Evolutionary conservation across 1,140 invertebrate genomes (phyloP), one percentile per base, ranked within the genome.

Genomic region (Melipona quadrifasciata): DNA sequence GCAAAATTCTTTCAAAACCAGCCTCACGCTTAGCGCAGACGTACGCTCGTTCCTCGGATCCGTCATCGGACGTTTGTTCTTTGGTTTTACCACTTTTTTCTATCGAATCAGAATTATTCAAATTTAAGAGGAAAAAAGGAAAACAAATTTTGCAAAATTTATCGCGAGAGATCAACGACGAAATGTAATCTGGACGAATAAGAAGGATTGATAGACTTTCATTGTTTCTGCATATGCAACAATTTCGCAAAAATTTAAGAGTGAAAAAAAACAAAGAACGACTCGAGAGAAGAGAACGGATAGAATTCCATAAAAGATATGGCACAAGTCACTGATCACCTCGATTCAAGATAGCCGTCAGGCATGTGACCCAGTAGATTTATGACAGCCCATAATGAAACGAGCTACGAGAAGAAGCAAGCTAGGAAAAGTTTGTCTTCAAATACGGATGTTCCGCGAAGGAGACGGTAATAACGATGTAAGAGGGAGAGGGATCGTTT

Each of bases 1-100:
- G 94, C 98, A 99, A 94, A 99, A 99, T 92, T 99, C 98, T 94
- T 98, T 98, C 73, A 99, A 95, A 94, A 98, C 97, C 84, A 99
- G 95, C 88, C 98, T 95, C 72, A 99, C 97, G 82, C 96, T 97
- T 70, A 98, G 96, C 3, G 97, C 97, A 61, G 98, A 98, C 80
- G 96, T 95, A 64, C 97, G 95, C 84, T 96, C 96, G 27, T 93
- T 88, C 68, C 95, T 94, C 2, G 92, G 91, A 86, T 96, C 95
- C 72, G 94, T 92, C 86, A 97, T 92, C 11, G 97, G 96, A 51
- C 95, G 91, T 71, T 96, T 94, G 91, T 97, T 97, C 92, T 96
- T 97, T 1, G 97, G 95, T 85, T 94, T 96, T 91, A 96, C 96
- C 24, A 95, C 93, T 82, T 96, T 96, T 87, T 95, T 95, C 95